These are phyloP conservation scores for Callocephalon fimbriatum DNA, from an alignment of 2,113 vertebrate genomes.

Conservation along the genomic window DNA sequence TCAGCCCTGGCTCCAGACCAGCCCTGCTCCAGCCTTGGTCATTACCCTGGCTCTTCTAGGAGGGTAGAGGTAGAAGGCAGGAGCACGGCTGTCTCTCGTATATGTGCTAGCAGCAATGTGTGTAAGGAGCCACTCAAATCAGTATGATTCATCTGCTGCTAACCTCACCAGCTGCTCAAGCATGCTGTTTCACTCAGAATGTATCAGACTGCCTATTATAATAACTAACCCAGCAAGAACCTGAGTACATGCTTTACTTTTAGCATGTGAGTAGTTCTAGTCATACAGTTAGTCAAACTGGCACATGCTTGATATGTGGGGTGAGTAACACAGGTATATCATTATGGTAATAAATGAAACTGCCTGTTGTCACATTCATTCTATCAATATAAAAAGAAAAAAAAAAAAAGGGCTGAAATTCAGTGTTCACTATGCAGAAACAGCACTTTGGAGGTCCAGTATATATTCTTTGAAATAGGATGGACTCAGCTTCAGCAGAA, in stretches of 20 bases:
- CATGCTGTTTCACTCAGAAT: neutral
- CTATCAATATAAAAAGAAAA: neutral
- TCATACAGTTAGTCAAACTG: neutral
- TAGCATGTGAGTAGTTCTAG: neutral
- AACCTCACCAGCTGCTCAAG: no score
- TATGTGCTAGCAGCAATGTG: neutral
- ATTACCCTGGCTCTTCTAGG: neutral
- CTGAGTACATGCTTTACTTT: neutral
- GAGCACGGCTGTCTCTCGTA: neutral
- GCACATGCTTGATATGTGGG: neutral
- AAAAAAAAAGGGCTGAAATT: neutral
- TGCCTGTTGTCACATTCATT: neutral
- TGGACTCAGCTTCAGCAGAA: neutral
- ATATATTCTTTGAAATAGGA: neutral
- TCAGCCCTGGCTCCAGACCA: neutral
- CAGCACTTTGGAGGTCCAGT: neutral
- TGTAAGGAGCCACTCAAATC: neutral
- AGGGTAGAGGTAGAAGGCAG: neutral
- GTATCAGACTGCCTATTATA: neutral
- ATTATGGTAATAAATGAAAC: neutral
- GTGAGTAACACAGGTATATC: neutral
- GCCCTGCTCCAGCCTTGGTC: neutral
- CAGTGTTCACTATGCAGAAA: neutral
- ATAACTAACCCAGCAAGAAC: neutral
- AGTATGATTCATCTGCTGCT: neutral